A percentile compares a stretch with the other conserved stretches of the same genome.
Evolutionary conservation across 2,888 invertebrate species (phyloP).

Genomic region (Spodoptera littoralis): DNA sequence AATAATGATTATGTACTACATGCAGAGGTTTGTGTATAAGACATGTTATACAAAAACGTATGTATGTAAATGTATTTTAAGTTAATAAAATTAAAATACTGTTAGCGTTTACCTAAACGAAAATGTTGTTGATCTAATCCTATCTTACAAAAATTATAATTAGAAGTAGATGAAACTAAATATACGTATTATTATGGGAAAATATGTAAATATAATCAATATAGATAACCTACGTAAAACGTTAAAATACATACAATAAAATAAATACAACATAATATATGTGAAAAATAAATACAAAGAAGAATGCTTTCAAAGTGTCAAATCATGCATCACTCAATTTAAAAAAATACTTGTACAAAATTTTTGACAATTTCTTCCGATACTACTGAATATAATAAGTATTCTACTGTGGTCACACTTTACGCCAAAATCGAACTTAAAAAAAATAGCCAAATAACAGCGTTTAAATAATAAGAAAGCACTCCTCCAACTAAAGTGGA

Average conservation of each 20-base stretch:
- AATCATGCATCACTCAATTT: constrained; percentile 60
- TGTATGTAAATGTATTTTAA: constrained; percentile 1
- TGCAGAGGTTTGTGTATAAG: constrained; percentile 26
- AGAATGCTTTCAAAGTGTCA: constrained; percentile 83
- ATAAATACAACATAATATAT: constrained; percentile 35
- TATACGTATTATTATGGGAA: constrained; percentile 33
- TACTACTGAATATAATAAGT: constrained; percentile 43
- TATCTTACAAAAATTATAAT: neutral
- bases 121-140: constrained; percentile 21
- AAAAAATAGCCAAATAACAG: constrained; percentile 68
- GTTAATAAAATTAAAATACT: neutral
- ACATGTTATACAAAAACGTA: constrained; percentile 3
- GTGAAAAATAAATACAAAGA: constrained; percentile 62
- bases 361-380: constrained; percentile 38
- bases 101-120: constrained; percentile 20
- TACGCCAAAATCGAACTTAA: constrained; percentile 44
- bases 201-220: constrained; percentile 41
- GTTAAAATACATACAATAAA: constrained; percentile 24
- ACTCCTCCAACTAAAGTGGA: constrained; percentile 79
- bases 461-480: constrained; percentile 81
- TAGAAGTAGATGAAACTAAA: constrained; percentile 3
- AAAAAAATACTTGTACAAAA: constrained; percentile 42
- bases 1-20: constrained; percentile 35
- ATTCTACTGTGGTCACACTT: constrained; percentile 55
- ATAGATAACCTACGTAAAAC: constrained; percentile 35